Conservation (phyloP, 2,113 vertebrate species). For the Heterocephalus glaber region DNA sequence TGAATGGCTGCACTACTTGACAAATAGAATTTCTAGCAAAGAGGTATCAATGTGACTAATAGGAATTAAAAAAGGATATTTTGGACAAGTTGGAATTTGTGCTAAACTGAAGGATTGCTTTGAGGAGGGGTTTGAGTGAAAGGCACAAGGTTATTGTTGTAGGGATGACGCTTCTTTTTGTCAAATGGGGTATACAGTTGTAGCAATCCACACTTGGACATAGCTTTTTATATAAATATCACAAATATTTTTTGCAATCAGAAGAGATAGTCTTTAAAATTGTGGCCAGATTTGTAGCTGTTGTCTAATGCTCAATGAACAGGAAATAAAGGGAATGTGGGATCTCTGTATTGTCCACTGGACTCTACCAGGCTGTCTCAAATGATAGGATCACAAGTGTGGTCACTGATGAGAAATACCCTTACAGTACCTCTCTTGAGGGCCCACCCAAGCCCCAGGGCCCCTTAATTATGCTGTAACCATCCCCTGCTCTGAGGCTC, state of each 20-base stretch:
- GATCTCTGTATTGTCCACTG: neutral
- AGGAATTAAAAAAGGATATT: neutral
- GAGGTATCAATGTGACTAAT: neutral
- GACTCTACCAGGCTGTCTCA: neutral
- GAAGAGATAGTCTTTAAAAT: neutral
- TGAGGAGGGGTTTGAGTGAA: neutral
- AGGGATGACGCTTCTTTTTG: neutral
- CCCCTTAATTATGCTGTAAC: neutral
- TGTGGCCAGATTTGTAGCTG: neutral
- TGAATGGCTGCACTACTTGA: neutral
- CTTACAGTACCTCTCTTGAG: neutral
- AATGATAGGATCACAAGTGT: neutral
- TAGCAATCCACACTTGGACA: neutral
- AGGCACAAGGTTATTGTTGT: neutral
- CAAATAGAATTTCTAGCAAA: conserved; percentile 1
- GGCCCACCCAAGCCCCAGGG: neutral
- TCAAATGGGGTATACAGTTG: neutral
- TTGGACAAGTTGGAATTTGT: neutral
- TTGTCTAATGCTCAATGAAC: neutral
- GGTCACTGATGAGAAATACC: neutral
- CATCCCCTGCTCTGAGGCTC: neutral
- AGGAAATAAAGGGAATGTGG: neutral
- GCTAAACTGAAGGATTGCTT: neutral
- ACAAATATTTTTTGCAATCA: neutral
- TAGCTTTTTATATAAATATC: neutral